phyloP scores from a whole-genome alignment of 2,888 invertebrate species.

The Pardosa pseudoannulata region DNA sequence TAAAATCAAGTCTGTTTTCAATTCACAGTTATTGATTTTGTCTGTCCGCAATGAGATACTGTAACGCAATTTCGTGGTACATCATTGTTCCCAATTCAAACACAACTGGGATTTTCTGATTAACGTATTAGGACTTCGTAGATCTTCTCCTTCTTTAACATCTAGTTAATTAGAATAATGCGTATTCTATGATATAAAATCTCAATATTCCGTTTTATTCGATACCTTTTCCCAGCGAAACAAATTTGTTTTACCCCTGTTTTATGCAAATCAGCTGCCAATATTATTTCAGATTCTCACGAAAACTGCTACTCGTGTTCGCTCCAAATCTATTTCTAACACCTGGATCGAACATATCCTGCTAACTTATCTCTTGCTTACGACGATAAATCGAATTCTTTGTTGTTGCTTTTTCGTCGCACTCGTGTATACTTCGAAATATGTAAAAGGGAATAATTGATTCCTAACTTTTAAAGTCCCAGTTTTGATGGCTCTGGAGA shows the following conservation, averaged over 20 bases:
- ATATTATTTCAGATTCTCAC: constrained; percentile 12
- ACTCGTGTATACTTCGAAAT: background rate
- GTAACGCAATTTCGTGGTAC: too few relatives aligned
- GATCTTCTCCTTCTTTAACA: too few relatives aligned
- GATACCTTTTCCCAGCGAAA: background rate
- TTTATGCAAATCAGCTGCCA: background rate
- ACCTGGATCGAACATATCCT: background rate
- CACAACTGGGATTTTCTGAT: too few relatives aligned
- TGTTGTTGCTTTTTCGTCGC: background rate
- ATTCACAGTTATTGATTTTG: too few relatives aligned
- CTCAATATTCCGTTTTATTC: background rate
- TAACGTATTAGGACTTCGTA: too few relatives aligned
- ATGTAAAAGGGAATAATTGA: background rate
- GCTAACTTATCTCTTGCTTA: background rate
- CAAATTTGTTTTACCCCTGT: background rate
- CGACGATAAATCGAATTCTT: background rate
- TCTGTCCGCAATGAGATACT: too few relatives aligned
- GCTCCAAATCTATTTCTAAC: background rate
- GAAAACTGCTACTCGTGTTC: background rate
- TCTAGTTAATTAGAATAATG: background rate
- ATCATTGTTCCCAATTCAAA: too few relatives aligned
- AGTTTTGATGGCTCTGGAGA: background rate
- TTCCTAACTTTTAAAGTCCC: background rate
- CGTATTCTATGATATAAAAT: background rate
- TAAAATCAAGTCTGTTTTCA: too few relatives aligned